Conservation (phyloP, 2,113 vertebrate species). For the Salminus brasiliensis region DNA sequence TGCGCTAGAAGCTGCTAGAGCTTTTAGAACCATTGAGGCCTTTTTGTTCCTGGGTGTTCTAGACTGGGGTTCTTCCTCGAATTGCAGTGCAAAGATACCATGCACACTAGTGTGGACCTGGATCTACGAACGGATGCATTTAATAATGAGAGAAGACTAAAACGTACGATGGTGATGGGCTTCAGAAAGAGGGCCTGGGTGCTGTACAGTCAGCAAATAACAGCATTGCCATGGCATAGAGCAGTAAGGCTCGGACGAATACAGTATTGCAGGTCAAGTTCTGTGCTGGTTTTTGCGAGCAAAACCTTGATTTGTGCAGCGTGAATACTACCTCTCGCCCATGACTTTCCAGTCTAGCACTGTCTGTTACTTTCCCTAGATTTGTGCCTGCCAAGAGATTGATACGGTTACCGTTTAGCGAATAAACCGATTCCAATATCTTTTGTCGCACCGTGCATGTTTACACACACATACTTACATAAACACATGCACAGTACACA, state of each 20-base stretch:
- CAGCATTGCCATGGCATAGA: conserved; percentile 14
- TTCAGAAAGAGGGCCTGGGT: background rate
- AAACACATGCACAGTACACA: conserved; percentile 17
- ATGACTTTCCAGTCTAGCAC: background rate
- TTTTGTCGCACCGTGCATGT: conserved; percentile 38
- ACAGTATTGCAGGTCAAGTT: conserved; percentile 19
- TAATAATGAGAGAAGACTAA: conserved; percentile 23
- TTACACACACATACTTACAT: conserved; percentile 38
- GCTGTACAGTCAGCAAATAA: background rate
- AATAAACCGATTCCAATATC: background rate
- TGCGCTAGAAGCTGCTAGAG: background rate
- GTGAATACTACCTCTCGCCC: background rate
- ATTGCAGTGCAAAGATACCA: conserved; percentile 3
- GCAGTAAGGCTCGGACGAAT: background rate
- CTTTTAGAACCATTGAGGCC: background rate
- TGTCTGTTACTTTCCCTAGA: conserved; percentile 1
- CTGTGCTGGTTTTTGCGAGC: conserved; percentile 7
- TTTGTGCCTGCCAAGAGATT: conserved; percentile 5
- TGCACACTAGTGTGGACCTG: conserved; percentile 33
- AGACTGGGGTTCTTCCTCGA: background rate
- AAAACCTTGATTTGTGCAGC: conserved; percentile 12
- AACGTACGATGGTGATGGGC: background rate
- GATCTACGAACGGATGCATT: conserved; percentile 17
- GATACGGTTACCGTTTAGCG: conserved; percentile 23
- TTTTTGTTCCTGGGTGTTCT: background rate